These are phyloP conservation scores for Phymanthus crucifer DNA, from an alignment of 92 coral and sea anemone genomes.

Conservation along the genomic window DNA sequence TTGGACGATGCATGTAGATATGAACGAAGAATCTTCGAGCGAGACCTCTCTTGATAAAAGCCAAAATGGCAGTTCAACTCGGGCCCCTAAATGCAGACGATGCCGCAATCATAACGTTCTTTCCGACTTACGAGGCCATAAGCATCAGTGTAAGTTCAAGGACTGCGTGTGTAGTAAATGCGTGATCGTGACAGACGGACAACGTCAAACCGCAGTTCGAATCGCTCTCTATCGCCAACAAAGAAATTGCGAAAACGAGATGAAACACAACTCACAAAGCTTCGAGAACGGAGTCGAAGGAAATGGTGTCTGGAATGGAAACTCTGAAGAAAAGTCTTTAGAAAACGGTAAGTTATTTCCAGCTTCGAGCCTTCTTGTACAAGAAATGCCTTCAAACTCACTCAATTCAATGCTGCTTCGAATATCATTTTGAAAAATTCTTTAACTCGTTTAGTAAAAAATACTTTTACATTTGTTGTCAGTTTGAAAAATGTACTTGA, in stretches of 20 bases:
- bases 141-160: conserved; percentile 89
- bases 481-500: not conserved
- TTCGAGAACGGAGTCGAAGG: conserved; percentile 37
- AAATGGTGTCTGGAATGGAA: conserved; percentile 35
- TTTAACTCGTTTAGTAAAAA: too few species aligned
- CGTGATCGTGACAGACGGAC: conserved; percentile 86
- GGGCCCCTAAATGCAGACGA: conserved; percentile 90
- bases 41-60: conserved; percentile 38
- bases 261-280: conserved; percentile 39
- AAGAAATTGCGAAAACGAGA: conserved; percentile 72
- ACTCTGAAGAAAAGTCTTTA: conserved; percentile 21
- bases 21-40: conserved; percentile 65
- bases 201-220: conserved; percentile 90
- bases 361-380: not conserved
- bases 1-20: conserved; percentile 34
- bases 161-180: conserved; percentile 89
- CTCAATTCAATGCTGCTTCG: not conserved
- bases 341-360: conserved; percentile 39
- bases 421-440: not conserved
- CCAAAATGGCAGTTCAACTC: conserved; percentile 47
- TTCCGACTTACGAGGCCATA: conserved; percentile 94
- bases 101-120: conserved; percentile 94
- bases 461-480: too few species aligned
- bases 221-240: conserved; percentile 91
- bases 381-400: not conserved